phyloP scores from a whole-genome alignment of 2,113 vertebrate genomes.

The Calypte anna region DNA sequence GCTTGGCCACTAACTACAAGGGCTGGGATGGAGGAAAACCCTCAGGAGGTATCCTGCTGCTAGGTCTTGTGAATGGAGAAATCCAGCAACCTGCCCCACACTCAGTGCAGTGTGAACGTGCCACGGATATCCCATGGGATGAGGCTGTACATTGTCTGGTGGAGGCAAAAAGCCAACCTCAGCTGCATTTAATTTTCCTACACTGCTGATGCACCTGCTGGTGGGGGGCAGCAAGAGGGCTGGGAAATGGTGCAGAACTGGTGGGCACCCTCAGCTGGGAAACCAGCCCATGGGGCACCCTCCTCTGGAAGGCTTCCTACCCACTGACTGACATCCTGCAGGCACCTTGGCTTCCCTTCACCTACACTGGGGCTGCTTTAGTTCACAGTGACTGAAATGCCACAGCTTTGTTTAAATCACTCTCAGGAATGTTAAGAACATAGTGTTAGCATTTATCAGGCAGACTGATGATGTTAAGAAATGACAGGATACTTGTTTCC shows the following conservation, averaged over 20 bases:
- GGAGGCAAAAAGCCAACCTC: neutral
- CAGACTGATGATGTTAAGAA: neutral
- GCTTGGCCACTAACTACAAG: no score
- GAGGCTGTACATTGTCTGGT: no score
- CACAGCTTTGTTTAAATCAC: neutral
- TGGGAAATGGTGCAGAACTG: neutral
- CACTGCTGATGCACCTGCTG: neutral
- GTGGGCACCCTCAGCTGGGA: fast-evolving
- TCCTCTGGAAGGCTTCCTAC: neutral
- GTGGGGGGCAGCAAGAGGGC: neutral
- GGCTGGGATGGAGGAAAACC: neutral
- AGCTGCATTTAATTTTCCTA: neutral
- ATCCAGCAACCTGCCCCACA: neutral
- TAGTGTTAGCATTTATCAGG: neutral
- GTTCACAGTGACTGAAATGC: neutral
- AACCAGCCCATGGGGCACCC: fast-evolving
- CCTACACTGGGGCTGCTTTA: neutral
- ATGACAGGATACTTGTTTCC: conserved; percentile 68
- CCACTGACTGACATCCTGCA: neutral
- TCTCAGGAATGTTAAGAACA: neutral
- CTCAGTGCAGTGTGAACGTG: neutral
- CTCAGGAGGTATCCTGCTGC: neutral
- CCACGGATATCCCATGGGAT: neutral
- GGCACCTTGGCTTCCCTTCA: neutral
- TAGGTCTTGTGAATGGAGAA: neutral